phyloP scores from a whole-genome alignment of 1,140 invertebrate genomes.

The Dolichoris vasculosae region DNA sequence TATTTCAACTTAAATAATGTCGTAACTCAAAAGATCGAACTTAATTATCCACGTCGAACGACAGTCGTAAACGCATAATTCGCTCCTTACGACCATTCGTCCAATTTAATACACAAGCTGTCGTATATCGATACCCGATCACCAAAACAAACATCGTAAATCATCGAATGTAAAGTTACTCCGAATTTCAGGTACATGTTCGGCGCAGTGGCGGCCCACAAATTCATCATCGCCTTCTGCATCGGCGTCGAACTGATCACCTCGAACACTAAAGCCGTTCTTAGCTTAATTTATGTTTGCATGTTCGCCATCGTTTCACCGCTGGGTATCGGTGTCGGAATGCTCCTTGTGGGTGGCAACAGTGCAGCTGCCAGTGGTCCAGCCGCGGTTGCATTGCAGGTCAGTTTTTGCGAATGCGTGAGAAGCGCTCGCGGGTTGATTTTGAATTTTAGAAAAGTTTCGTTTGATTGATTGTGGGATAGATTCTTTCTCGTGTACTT shows the following conservation, averaged over 20 bases:
- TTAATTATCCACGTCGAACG: too few relatives aligned
- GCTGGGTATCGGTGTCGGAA: slow-evolving; percentile 82
- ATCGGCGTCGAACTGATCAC: slow-evolving; percentile 87
- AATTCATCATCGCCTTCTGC: slow-evolving; percentile 91
- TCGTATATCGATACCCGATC: too few relatives aligned
- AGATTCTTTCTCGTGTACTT: not conserved
- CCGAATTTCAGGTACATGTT: slow-evolving; percentile 80
- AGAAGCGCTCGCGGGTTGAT: not conserved
- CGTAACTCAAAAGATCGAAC: too few relatives aligned
- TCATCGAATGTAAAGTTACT: too few relatives aligned
- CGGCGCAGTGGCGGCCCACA: slow-evolving; percentile 89
- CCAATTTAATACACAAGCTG: too few relatives aligned
- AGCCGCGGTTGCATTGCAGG: slow-evolving; percentile 75
- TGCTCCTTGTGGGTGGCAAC: slow-evolving; percentile 77
- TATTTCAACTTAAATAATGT: too few relatives aligned
- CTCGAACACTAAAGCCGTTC: slow-evolving; percentile 77
- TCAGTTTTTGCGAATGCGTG: slow-evolving; percentile 25
- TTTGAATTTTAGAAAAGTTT: not conserved
- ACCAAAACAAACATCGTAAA: too few relatives aligned
- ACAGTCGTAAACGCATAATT: too few relatives aligned
- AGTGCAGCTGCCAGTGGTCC: slow-evolving; percentile 76
- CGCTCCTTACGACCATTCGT: too few relatives aligned
- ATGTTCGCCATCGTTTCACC: slow-evolving; percentile 88
- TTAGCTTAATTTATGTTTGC: slow-evolving; percentile 82
- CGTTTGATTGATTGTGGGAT: too few relatives aligned